Base-by-base conservation (phyloP, 2,113 vertebrate genomes). In the Baryphthengus martii region DNA sequence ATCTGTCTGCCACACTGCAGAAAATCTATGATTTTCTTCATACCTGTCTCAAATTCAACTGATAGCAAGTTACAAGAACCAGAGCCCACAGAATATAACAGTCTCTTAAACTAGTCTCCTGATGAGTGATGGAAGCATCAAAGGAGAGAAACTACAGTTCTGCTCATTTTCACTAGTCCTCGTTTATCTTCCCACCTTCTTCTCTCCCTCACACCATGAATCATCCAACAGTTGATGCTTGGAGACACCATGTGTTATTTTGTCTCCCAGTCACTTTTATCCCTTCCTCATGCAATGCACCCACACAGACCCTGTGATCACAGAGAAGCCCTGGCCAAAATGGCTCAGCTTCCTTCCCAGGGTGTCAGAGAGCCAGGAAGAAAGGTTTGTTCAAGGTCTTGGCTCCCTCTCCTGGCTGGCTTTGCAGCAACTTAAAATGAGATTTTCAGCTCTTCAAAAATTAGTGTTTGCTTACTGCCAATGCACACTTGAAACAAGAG, bases 321-420 rank as follows among this genome's bases (percentile, higher is more conserved):
- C 20, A 33, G 25, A 42, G 37, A 49, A 87, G 25, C 24, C 33
- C 62, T 10, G 11, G 59, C 77, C 86, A 93, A 97, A 84, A 85
- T 93, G 95, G 97, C 93, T 95, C 90, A 89, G 76, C 96, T 97
- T 97, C 96, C 93, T 83, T 91, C 88, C 55, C n/a, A 59, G 55
- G 42, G 18, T 17, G 10, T 52, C 50, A 40, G 73, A 74, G 65
- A 59, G 50, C 83, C 91, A 92, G 88, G 71, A 96, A 95, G 70
- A 68, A 75, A 78, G 70, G 55, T 91, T 97, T 97, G 68, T 59
- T 97, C 66, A 68, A 95, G 96, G 88, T 92, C 96, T 95, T 91
- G 68, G 94, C 97, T 96, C 97, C 98, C 98, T 94, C 97, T 98
- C 96, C 97, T 98, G 98, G 98, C 61, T 71, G 89, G 50, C 72